phyloP scores from a whole-genome alignment of 2,888 invertebrate genomes.

The Noctua comes region DNA sequence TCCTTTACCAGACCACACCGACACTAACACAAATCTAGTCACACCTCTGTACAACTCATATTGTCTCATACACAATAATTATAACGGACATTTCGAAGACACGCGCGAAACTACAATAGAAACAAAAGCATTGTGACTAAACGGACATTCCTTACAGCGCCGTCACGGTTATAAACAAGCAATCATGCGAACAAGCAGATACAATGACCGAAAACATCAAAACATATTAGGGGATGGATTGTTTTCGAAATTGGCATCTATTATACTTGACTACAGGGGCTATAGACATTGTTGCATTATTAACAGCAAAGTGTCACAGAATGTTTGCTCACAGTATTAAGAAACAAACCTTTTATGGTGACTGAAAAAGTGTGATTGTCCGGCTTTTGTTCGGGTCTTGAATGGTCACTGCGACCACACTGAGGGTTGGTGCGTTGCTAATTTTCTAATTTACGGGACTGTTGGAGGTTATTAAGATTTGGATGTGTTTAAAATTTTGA shows the following conservation, averaged over 20 bases:
- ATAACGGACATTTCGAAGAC: slow-evolving; percentile 78
- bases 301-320: slow-evolving; percentile 77
- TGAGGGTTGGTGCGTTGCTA: slow-evolving; percentile 84
- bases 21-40: slow-evolving; percentile 1
- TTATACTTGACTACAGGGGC: slow-evolving; percentile 85
- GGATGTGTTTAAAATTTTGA: slow-evolving; percentile 23
- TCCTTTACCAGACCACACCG: slow-evolving; percentile 52
- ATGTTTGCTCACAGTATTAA: slow-evolving; percentile 68
- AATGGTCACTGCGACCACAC: slow-evolving; percentile 86
- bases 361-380: slow-evolving; percentile 68
- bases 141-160: slow-evolving; percentile 67
- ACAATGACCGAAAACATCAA: slow-evolving; percentile 86
- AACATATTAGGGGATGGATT: slow-evolving; percentile 88
- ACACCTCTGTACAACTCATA: slow-evolving; percentile 24
- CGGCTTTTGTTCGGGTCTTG: slow-evolving; percentile 77
- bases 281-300: slow-evolving; percentile 75
- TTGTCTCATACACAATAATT: slow-evolving; percentile 63
- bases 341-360: slow-evolving; percentile 70
- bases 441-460: slow-evolving; percentile 81
- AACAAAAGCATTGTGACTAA: slow-evolving; percentile 77
- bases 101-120: slow-evolving; percentile 78
- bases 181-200: slow-evolving; percentile 79
- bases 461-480: slow-evolving; percentile 34
- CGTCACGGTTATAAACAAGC: slow-evolving; percentile 83
- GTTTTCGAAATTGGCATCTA: slow-evolving; percentile 85